These are phyloP conservation scores for Hipposideros larvatus DNA, from an alignment of 2,797 vertebrate genomes.

Conservation along the genomic window DNA sequence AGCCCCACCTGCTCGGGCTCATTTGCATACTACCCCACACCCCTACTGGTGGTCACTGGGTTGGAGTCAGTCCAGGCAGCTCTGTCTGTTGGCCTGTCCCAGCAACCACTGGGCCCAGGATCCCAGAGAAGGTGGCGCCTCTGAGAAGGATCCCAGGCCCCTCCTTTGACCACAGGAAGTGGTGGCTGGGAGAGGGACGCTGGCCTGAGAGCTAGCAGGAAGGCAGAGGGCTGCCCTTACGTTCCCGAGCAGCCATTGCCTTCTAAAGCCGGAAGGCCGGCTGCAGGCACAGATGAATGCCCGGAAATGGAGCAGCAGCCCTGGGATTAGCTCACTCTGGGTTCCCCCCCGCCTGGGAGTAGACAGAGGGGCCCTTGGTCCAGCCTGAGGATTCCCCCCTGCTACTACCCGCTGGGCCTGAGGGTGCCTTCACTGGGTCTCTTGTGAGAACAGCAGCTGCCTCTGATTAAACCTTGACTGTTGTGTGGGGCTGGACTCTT, in stretches of 20 bases:
- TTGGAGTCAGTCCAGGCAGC: background rate
- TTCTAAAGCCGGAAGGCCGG: constrained; percentile 76
- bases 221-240: constrained; percentile 58
- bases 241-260: constrained; percentile 75
- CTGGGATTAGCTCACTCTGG: constrained; percentile 68
- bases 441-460: background rate
- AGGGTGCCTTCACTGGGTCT: background rate
- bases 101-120: background rate
- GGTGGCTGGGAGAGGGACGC: constrained; percentile 74
- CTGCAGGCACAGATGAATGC: constrained; percentile 77
- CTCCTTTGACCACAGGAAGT: constrained; percentile 79
- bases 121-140: constrained; percentile 47
- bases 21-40: background rate
- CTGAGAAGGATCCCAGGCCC: constrained; percentile 54
- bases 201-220: constrained; percentile 69
- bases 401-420: background rate
- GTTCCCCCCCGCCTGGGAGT: constrained; percentile 67
- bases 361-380: background rate
- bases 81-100: background rate
- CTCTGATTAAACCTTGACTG: background rate
- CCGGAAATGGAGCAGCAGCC: constrained; percentile 74
- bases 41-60: background rate
- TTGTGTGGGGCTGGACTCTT: background rate
- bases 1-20: background rate
- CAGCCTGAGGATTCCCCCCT: background rate